Percentiles rank a stretch among this genome's conserved stretches.
phyloP scores from a whole-genome alignment of 1,140 invertebrate species.

The Yoshiicerus persimilis region DNA sequence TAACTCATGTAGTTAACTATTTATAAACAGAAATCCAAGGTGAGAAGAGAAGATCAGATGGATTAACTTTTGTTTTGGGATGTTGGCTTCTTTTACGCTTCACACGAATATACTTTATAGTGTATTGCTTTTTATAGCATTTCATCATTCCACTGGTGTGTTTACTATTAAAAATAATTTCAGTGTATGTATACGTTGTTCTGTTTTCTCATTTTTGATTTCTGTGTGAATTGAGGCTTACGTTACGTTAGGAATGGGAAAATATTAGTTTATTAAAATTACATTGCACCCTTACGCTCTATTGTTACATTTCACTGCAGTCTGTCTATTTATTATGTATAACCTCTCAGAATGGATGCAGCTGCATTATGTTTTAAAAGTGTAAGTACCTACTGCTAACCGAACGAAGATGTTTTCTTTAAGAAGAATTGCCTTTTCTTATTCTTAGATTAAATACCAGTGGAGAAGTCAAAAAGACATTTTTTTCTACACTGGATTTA shows the following conservation, averaged over 20 bases:
- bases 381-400: too few relatives aligned
- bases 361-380: background rate
- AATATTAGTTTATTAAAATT: conserved; percentile 17
- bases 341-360: background rate
- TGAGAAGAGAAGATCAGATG: background rate
- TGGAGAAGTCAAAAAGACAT: background rate
- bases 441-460: background rate
- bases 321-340: background rate
- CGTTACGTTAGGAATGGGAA: background rate
- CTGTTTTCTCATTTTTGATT: background rate
- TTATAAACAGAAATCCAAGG: background rate
- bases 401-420: too few relatives aligned
- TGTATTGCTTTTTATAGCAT: background rate
- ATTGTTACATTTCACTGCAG: background rate
- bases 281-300: background rate
- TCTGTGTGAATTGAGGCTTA: background rate
- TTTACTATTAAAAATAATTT: background rate
- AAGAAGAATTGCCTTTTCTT: background rate
- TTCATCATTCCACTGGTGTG: background rate
- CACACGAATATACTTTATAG: background rate
- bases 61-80: conserved; percentile 15
- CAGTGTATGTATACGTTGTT: too few relatives aligned
- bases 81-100: background rate
- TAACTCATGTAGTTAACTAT: background rate
- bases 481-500: too few relatives aligned